Evolutionary conservation across 1,140 invertebrate species (phyloP).

Genomic region (Ostrea edulis): DNA sequence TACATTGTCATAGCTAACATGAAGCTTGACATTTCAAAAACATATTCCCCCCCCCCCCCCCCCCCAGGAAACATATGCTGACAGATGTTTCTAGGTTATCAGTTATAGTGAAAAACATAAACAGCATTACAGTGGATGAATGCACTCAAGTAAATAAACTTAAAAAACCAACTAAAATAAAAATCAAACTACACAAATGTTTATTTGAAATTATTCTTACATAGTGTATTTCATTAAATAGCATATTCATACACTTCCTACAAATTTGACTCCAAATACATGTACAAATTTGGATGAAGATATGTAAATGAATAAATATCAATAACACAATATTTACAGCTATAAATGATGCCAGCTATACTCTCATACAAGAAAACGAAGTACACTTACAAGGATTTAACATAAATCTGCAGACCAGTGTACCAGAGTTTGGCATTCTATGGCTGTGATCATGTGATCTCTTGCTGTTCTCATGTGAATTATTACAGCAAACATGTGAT

Average conservation of each 20-base stretch:
- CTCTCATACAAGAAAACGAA: too few relatives aligned
- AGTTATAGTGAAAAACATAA: conserved; percentile 1
- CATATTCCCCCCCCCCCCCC: too few relatives aligned
- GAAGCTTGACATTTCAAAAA: too few relatives aligned
- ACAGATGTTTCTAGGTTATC: neutral
- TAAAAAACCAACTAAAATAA: too few relatives aligned
- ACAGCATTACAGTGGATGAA: neutral
- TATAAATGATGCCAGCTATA: neutral
- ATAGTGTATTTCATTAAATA: neutral
- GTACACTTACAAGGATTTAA: neutral
- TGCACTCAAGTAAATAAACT: neutral
- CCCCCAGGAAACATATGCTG: neutral
- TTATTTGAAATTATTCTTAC: neutral
- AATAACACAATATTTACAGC: neutral
- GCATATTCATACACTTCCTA: neutral
- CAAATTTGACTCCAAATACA: neutral
- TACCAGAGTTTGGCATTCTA: neutral
- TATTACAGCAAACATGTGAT: neutral
- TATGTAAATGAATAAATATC: neutral
- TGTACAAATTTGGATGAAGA: neutral
- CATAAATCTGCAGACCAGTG: neutral
- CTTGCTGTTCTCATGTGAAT: neutral
- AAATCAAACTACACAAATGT: too few relatives aligned
- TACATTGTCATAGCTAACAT: too few relatives aligned
- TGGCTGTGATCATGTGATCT: neutral